Evolutionary conservation across 1,140 invertebrate genomes (phyloP).

Genomic region (Halictus rubicundus): DNA sequence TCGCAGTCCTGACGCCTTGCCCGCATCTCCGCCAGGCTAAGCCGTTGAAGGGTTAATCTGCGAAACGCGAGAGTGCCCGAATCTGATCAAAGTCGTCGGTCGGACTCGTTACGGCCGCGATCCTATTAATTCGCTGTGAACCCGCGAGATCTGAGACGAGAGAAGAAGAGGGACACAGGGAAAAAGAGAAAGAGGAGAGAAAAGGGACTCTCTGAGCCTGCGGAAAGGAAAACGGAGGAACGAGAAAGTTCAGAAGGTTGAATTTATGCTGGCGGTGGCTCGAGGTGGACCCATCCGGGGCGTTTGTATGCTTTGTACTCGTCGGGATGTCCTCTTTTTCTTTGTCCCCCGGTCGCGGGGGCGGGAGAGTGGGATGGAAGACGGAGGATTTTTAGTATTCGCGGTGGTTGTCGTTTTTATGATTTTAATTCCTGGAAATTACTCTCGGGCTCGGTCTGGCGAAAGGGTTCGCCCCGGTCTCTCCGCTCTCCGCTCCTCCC

Average conservation of each 20-base stretch:
- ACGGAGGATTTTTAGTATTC: conserved; percentile 66
- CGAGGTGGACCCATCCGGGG: conserved; percentile 35
- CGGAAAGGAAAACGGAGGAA: conserved; percentile 26
- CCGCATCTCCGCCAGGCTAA: not conserved
- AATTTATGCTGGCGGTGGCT: conserved; percentile 65
- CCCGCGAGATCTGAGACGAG: conserved; percentile 59
- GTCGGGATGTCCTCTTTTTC: conserved; percentile 30
- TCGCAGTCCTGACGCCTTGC: not conserved
- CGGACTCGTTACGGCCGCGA: conserved; percentile 62
- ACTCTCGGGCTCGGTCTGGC: conserved; percentile 39
- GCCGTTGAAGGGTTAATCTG: conserved; percentile 24
- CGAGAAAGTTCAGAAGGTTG: conserved; percentile 66
- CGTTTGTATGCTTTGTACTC: conserved; percentile 32
- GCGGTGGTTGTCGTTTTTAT: conserved; percentile 61
- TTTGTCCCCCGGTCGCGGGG: conserved; percentile 11
- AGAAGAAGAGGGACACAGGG: not conserved
- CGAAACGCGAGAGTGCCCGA: not conserved
- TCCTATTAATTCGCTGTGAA: conserved; percentile 73
- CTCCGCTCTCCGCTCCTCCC: not conserved
- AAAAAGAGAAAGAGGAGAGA: too few species aligned
- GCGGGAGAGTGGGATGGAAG: conserved; percentile 29
- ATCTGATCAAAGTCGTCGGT: conserved; percentile 18
- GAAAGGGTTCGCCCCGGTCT: conserved; percentile 20
- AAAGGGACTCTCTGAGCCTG: too few species aligned
- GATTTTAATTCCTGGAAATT: conserved; percentile 71